Evolutionary conservation across 2,113 vertebrate genomes (phyloP).

Genomic region (Atherinomorus stipes): DNA sequence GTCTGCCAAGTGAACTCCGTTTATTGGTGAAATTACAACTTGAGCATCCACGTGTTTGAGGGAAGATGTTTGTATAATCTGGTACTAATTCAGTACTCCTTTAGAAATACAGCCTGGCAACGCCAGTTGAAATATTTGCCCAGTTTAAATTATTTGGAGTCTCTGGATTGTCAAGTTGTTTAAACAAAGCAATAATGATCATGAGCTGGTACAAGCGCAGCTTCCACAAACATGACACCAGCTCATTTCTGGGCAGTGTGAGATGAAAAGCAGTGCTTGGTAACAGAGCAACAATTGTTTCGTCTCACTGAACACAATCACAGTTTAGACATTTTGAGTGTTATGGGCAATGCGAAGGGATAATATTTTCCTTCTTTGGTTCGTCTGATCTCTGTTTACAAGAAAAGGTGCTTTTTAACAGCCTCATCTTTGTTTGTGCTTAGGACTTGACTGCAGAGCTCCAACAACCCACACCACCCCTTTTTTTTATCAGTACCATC

Average conservation of each 20-base stretch:
- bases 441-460: background rate
- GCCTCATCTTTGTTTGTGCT: conserved; percentile 6
- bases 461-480: conserved; percentile 16
- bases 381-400: conserved; percentile 1
- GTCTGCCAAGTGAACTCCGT: conserved; percentile 9
- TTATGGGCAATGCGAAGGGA: conserved; percentile 39
- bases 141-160: conserved; percentile 20
- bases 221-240: conserved; percentile 14
- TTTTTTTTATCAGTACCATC: conserved; percentile 4
- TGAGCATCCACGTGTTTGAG: background rate
- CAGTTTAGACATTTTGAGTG: conserved; percentile 24
- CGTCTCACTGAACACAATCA: background rate
- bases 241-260: conserved; percentile 31
- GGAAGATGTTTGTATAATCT: conserved; percentile 10
- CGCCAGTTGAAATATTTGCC: conserved; percentile 14
- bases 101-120: conserved; percentile 1
- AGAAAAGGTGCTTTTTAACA: background rate
- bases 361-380: conserved; percentile 50
- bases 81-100: conserved; percentile 16
- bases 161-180: conserved; percentile 23
- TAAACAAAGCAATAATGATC: background rate
- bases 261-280: conserved; percentile 24
- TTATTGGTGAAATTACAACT: conserved; percentile 4
- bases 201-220: conserved; percentile 21
- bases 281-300: conserved; percentile 31